Evolutionary conservation across 2,113 vertebrate species (phyloP).

Genomic region (Pungitius pungitius): DNA sequence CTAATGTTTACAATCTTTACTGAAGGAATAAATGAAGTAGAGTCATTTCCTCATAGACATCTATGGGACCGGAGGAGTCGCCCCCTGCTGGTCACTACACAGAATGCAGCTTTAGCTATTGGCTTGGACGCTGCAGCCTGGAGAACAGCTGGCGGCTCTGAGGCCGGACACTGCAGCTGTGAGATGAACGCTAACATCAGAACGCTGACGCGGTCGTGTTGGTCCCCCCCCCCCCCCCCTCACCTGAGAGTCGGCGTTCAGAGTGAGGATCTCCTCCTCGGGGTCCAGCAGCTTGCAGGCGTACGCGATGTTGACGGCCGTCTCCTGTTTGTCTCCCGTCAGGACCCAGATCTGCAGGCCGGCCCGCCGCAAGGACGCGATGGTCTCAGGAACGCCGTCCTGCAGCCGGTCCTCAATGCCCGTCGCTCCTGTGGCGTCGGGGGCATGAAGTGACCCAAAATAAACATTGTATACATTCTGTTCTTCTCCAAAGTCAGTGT

Average conservation of each 20-base stretch:
- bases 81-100: not conserved
- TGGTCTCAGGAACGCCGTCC: constrained; percentile 95
- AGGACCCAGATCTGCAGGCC: constrained; percentile 98
- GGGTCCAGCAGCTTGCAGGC: constrained; percentile 95
- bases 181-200: not conserved
- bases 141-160: no score
- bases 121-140: no score
- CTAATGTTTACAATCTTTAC: no score
- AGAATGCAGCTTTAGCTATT: not conserved
- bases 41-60: no score
- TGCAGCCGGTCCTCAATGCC: constrained; percentile 96
- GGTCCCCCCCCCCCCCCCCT: not conserved
- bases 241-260: constrained; percentile 94
- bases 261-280: constrained; percentile 90
- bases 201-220: not conserved
- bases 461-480: no score
- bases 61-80: not conserved
- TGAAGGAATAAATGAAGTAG: no score
- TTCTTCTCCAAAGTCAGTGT: no score
- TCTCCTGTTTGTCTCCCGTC: constrained; percentile 98
- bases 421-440: constrained; percentile 88
- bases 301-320: constrained; percentile 94
- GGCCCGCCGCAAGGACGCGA: constrained; percentile 87
- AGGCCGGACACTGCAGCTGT: not conserved
- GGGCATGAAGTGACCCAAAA: not conserved